Conservation (phyloP, 2,113 vertebrate species). For the Forbesichthys agassizii region DNA sequence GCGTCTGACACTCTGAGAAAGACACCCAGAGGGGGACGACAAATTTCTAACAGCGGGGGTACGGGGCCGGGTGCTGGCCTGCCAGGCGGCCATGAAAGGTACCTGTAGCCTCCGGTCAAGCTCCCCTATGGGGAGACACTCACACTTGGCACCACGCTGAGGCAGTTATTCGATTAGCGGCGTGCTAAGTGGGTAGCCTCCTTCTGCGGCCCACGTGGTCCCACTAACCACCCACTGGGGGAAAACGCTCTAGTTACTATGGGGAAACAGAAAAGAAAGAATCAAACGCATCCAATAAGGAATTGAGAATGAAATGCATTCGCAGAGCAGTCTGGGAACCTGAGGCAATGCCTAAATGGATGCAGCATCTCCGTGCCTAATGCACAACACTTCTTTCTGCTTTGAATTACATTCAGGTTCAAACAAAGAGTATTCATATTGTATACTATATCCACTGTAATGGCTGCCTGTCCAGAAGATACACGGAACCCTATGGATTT, state of each 20-base stretch:
- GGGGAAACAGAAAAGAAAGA: constrained; percentile 50
- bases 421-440: too few relatives aligned
- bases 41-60: constrained; percentile 94
- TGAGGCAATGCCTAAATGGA: too few relatives aligned
- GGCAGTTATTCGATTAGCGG: constrained; percentile 87
- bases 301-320: background rate
- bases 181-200: constrained; percentile 73
- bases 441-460: too few relatives aligned
- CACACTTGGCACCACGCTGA: constrained; percentile 85
- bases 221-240: constrained; percentile 69
- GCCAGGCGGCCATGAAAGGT: constrained; percentile 82
- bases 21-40: constrained; percentile 82
- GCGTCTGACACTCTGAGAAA: constrained; percentile 80
- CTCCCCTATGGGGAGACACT: constrained; percentile 72
- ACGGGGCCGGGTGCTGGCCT: constrained; percentile 70
- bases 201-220: constrained; percentile 62
- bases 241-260: constrained; percentile 67
- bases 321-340: constrained; percentile 24
- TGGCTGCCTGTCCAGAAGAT: too few relatives aligned
- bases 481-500: background rate
- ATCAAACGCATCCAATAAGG: constrained; percentile 43
- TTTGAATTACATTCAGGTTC: too few relatives aligned
- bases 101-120: constrained; percentile 83
- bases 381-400: too few relatives aligned
- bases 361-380: too few relatives aligned